Base-by-base conservation (phyloP, 1,140 invertebrate genomes). In the Drosophila kohkoa region DNA sequence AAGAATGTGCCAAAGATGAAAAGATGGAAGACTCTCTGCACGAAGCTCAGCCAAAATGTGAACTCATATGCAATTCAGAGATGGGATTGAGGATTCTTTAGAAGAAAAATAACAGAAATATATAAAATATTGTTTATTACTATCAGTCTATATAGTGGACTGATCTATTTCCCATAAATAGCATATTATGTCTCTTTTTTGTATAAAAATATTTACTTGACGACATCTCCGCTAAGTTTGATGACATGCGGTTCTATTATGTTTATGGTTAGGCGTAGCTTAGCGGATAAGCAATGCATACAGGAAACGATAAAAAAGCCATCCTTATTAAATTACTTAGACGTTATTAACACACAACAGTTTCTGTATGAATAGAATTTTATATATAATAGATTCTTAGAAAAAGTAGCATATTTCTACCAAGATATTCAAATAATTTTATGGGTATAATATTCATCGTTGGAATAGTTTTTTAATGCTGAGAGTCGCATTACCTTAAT, bases 1-100 rank as follows among this genome's bases (percentile, higher is more conserved):
- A 80, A 62, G 72, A 80, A 82, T 75, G 76, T 71, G 82, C 72
- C 83, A 68, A 71, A 54, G 54, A 67, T 65, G 63, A 20, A n/a
- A 49, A 32, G 28, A 62, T 63, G 73, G 54, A 80, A 66, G 62
- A 72, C 46, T 55, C 48, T 52, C 43, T 51, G 30, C 54, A 13
- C 1, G 32, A 32, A 25, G 10, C 8, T 20, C 5, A 11, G 20
- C 25, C 20, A 57, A 32, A 55, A 25, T 52, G 35, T 46, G 58
- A 11, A 25, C 48, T 25, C 16, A 52, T 52, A 30, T 52, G 25
- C 51, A 52, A 32, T 52, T 20, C 6, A 1, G 20, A 28, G 11
- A 41, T 41, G n/a, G 25, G 11, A 25, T 25, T 51, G 5, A 7
- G 5, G 30, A 51, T 13, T 51, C 28, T 38, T 5, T 38, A 3